These are phyloP conservation scores for Prietella phreatophila DNA, from an alignment of 2,113 vertebrate genomes.

Conservation along the genomic window DNA sequence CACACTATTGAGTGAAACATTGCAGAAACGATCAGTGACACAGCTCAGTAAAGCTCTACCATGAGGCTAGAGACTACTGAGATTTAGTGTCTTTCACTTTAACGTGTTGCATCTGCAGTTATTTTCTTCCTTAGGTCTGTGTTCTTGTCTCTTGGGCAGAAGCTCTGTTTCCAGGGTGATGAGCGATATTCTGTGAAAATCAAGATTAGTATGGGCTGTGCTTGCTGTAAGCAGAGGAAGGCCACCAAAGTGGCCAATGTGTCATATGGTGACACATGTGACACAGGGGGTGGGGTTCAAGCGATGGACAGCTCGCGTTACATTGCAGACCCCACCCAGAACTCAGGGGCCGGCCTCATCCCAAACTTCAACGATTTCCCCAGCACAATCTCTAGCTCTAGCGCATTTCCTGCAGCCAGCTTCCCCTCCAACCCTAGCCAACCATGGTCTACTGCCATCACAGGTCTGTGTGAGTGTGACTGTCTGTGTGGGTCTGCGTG, in stretches of 20 bases:
- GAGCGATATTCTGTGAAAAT: slow-evolving; percentile 45
- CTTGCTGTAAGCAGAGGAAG: slow-evolving; percentile 84
- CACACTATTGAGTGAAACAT: background rate
- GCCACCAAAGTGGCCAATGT: slow-evolving; percentile 63
- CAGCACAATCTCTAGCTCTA: slow-evolving; percentile 62
- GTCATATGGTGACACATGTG: slow-evolving; percentile 54
- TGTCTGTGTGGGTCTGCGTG: background rate
- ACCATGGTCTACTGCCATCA: slow-evolving; percentile 62
- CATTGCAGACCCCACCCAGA: slow-evolving; percentile 77
- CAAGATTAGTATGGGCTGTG: slow-evolving; percentile 83
- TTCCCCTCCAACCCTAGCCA: slow-evolving; percentile 60
- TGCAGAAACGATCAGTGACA: background rate
- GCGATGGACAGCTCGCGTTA: slow-evolving; percentile 66
- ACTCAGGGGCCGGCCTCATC: slow-evolving; percentile 60
- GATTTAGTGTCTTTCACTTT: background rate
- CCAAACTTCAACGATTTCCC: slow-evolving; percentile 77
- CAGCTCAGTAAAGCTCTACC: background rate
- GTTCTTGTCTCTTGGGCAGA: slow-evolving; percentile 26
- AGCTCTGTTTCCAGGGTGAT: slow-evolving; percentile 56
- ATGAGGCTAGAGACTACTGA: background rate
- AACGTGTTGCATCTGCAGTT: background rate
- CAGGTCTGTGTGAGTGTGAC: slow-evolving; percentile 62
- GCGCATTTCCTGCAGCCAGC: slow-evolving; percentile 55
- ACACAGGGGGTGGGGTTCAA: slow-evolving; percentile 32
- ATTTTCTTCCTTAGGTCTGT: background rate